phyloP scores from a whole-genome alignment of 2,888 invertebrate genomes.

The Xylophagus ater region DNA sequence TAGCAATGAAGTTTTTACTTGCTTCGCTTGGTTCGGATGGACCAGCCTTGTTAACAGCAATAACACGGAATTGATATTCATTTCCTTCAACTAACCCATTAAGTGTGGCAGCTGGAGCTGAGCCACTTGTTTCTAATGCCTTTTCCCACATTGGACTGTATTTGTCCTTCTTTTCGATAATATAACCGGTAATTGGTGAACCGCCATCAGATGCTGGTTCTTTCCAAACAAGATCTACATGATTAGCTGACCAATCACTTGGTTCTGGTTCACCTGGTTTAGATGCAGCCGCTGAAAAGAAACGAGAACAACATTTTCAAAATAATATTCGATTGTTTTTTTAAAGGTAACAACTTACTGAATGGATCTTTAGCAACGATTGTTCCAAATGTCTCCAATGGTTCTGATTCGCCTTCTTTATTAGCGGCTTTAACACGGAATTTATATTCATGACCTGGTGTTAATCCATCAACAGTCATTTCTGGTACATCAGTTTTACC shows the following conservation, averaged over 20 bases:
- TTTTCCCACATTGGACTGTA: slow-evolving; percentile 90
- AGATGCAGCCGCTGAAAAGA: slow-evolving; percentile 71
- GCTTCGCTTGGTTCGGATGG: slow-evolving; percentile 83
- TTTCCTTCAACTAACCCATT: slow-evolving; percentile 88
- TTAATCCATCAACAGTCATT: slow-evolving; percentile 78
- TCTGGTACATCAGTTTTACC: slow-evolving; percentile 72
- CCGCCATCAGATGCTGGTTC: slow-evolving; percentile 87
- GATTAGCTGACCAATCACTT: slow-evolving; percentile 84
- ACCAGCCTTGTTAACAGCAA: slow-evolving; percentile 92
- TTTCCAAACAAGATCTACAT: slow-evolving; percentile 84
- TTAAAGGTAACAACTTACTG: slow-evolving; percentile 55
- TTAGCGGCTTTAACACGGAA: slow-evolving; percentile 90
- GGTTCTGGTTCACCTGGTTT: slow-evolving; percentile 86
- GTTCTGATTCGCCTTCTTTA: slow-evolving; percentile 92
- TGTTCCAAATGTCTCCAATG: slow-evolving; percentile 83
- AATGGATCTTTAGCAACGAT: slow-evolving; percentile 93
- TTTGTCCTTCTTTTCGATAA: slow-evolving; percentile 86
- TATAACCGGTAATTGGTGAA: slow-evolving; percentile 85
- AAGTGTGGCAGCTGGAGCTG: slow-evolving; percentile 66
- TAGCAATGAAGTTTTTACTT: slow-evolving; percentile 74
- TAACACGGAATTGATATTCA: slow-evolving; percentile 92
- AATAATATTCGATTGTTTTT: too few relatives aligned
- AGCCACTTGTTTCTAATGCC: slow-evolving; percentile 69
- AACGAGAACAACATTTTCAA: too few relatives aligned
- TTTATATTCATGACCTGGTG: slow-evolving; percentile 89